phyloP scores from a whole-genome alignment of 2,888 invertebrate species.

The Drosophila austrosaltans region DNA sequence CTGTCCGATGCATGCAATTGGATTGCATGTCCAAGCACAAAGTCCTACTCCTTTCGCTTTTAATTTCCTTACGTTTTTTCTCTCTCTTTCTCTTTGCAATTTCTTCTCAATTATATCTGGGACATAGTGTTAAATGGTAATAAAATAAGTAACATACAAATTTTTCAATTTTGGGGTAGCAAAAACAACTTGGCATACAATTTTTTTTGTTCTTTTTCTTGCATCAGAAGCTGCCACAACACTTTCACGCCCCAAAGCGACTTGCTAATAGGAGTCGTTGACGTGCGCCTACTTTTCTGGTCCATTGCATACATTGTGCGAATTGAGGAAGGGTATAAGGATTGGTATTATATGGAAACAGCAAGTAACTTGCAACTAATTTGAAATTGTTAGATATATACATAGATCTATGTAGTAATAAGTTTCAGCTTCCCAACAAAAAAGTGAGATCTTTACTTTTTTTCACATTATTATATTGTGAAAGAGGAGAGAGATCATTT shows the following conservation, averaged over 20 bases:
- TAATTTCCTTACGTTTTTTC: conserved; percentile 45
- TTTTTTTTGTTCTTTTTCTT: neutral
- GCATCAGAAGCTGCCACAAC: conserved; percentile 55
- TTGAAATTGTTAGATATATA: too few relatives aligned
- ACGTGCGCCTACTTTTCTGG: conserved; percentile 68
- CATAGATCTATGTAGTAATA: too few relatives aligned
- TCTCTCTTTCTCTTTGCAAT: neutral
- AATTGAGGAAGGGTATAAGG: conserved; percentile 30
- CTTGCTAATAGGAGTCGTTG: conserved; percentile 77
- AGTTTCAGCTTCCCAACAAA: too few relatives aligned
- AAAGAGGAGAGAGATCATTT: conserved; percentile 51
- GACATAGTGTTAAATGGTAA: conserved; percentile 73
- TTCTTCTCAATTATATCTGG: conserved; percentile 21
- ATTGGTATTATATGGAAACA: too few relatives aligned
- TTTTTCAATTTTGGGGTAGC: conserved; percentile 68
- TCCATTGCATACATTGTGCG: conserved; percentile 64
- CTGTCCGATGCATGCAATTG: conserved; percentile 19
- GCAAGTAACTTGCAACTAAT: too few relatives aligned
- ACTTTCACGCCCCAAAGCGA: conserved; percentile 82
- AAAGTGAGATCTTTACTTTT: too few relatives aligned
- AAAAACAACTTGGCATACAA: conserved; percentile 53
- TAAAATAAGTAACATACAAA: conserved; percentile 79
- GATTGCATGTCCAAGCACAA: conserved; percentile 30
- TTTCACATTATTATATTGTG: too few relatives aligned
- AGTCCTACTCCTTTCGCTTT: conserved; percentile 59